Base-by-base conservation (phyloP, 2,888 invertebrate species). In the Anthrax anthrax region DNA sequence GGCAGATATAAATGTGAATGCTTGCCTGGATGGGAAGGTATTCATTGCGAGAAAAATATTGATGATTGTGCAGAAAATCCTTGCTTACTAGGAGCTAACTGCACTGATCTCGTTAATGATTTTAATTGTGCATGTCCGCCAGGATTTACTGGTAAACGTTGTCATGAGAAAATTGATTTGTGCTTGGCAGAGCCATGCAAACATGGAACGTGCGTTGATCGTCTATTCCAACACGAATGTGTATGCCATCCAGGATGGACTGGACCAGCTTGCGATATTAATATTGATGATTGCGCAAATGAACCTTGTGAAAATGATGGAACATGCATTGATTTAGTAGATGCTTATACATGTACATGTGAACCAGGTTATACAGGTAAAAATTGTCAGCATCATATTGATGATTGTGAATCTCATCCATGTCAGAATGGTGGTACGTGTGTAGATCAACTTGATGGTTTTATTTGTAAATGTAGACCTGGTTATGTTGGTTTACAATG, bases 11-110 rank as follows among this genome's bases (percentile, higher is more conserved):
- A 87, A 65, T 98, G 98, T 63, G 89, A 92, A 64, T 98, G 98
- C 65, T 72, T 88, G 45, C 84, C 91, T 18, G 98, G 98, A 37
- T 98, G 97, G 96, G 91, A 92, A 64, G 98, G 98, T 49, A 85
- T 89, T 57, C 82, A 84, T 50, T 98, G 98, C 65, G 91, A 94
- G 62, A 76, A 75, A n/a, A 91, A 94, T 61, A 87, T 81, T 51
- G 84, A 96, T 60, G 95, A 96, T 61, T 96, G 95, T 64, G 82
- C 87, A 8, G 92, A 92, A 64, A 81, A 82, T 54, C 95, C 95
- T 23, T 94, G 94, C 63, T 73, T 92, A 1, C 71, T 96, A 23
- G 88, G 85, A 2, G 84, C 94, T 1, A 86, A 86, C 55, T 96
- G 96, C 64, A 91, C 92, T 0, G 97, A 97, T 67, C 73, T 95